Percentiles rank a stretch among this genome's conserved stretches.
Conservation (phyloP, 2,797 vertebrate genomes). For the Xenopus petersii region DNA sequence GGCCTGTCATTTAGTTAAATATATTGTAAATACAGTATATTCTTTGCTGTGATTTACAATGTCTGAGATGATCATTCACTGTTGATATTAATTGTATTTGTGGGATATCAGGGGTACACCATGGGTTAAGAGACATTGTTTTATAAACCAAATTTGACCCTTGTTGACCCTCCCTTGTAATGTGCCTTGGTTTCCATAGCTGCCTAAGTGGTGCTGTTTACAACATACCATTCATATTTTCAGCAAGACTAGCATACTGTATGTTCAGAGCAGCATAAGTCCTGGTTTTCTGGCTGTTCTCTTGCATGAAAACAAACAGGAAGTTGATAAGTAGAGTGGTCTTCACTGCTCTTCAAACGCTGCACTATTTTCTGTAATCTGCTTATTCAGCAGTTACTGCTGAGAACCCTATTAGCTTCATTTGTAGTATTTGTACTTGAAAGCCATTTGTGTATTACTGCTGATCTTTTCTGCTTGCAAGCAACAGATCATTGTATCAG, state of each 20-base stretch:
- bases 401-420: constrained; percentile 27
- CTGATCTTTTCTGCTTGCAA: no score
- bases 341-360: constrained; percentile 28
- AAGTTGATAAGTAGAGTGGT: constrained; percentile 60
- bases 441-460: not conserved
- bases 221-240: constrained; percentile 65
- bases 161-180: no score
- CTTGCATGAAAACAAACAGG: constrained; percentile 64
- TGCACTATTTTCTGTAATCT: constrained; percentile 38
- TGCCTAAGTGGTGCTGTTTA: constrained; percentile 63
- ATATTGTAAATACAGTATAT: no score
- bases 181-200: constrained; percentile 45
- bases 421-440: not conserved
- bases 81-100: no score
- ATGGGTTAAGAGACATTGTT: no score
- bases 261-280: constrained; percentile 27
- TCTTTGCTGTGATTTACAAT: no score
- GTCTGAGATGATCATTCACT: no score
- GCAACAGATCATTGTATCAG: no score
- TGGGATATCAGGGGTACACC: no score
- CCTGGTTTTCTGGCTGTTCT: constrained; percentile 53
- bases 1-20: no score
- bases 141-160: no score
- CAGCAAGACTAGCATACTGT: constrained; percentile 21
- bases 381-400: constrained; percentile 44